Conservation (phyloP, 2,113 vertebrate genomes). For the Rhynchomys soricoides region DNA sequence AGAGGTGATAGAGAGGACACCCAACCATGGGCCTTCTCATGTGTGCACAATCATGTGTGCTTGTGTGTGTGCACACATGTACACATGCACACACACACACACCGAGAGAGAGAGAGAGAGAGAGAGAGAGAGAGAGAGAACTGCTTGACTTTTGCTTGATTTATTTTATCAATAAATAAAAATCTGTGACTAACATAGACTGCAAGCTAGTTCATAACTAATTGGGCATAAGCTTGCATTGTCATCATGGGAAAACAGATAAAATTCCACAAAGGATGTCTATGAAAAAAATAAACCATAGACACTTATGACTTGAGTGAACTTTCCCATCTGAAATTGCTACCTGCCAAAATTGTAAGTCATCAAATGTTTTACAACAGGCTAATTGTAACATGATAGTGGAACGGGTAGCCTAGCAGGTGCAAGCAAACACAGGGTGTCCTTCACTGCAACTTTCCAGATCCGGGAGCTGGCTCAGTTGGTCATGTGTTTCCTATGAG, state of each 20-base stretch:
- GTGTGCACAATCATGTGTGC: neutral
- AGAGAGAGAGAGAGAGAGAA: neutral
- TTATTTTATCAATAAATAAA: conserved; percentile 27
- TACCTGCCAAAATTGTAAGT: neutral
- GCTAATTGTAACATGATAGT: neutral
- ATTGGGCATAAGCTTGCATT: neutral
- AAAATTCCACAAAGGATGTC: neutral
- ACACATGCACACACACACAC: neutral
- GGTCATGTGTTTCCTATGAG: neutral
- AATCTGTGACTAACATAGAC: neutral
- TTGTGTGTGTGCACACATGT: no score
- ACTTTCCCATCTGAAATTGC: neutral
- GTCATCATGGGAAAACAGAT: neutral
- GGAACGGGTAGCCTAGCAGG: neutral
- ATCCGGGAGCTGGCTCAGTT: neutral
- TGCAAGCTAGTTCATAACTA: neutral
- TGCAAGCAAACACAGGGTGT: neutral
- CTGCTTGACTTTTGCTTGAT: neutral
- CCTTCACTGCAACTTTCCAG: neutral
- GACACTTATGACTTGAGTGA: neutral
- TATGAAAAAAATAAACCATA: neutral
- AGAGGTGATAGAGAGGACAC: neutral
- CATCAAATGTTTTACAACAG: neutral
- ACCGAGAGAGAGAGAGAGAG: neutral
- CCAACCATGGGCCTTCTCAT: neutral